phyloP scores from a whole-genome alignment of 2,113 vertebrate genomes.

The Platysternon megacephalum region DNA sequence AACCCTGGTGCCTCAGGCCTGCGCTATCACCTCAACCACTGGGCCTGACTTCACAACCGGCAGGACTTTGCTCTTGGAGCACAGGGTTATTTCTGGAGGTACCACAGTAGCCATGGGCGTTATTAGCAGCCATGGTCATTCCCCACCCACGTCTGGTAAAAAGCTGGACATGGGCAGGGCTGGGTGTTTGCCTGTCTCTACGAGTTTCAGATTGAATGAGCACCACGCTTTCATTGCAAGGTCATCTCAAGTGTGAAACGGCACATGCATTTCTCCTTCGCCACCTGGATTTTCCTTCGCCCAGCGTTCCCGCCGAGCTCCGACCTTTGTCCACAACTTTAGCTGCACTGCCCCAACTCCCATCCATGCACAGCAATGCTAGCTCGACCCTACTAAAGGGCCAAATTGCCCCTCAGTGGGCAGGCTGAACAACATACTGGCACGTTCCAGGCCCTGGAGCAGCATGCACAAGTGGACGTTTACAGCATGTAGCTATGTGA shows the following conservation, averaged over 20 bases:
- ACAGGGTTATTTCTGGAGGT: background rate
- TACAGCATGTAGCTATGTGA: no score
- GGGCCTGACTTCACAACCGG: background rate
- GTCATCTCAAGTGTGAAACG: background rate
- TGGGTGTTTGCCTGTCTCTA: background rate
- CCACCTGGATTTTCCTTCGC: background rate
- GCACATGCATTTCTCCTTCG: background rate
- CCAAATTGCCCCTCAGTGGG: background rate
- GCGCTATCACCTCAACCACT: background rate
- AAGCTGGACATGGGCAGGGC: background rate
- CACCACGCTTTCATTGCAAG: background rate
- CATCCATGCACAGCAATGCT: no score
- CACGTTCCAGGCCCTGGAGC: background rate
- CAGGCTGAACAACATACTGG: background rate
- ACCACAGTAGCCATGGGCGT: background rate
- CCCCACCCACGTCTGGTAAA: background rate
- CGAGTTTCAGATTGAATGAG: background rate
- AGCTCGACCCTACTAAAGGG: background rate
- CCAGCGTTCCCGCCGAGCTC: background rate
- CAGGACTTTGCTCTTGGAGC: background rate
- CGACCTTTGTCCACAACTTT: background rate
- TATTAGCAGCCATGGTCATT: background rate
- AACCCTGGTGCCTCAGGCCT: background rate
- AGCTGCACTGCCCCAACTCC: no score
- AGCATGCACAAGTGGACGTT: background rate